Base-by-base conservation (phyloP, 2,113 vertebrate genomes). In the Nyctereutes procyonoides region DNA sequence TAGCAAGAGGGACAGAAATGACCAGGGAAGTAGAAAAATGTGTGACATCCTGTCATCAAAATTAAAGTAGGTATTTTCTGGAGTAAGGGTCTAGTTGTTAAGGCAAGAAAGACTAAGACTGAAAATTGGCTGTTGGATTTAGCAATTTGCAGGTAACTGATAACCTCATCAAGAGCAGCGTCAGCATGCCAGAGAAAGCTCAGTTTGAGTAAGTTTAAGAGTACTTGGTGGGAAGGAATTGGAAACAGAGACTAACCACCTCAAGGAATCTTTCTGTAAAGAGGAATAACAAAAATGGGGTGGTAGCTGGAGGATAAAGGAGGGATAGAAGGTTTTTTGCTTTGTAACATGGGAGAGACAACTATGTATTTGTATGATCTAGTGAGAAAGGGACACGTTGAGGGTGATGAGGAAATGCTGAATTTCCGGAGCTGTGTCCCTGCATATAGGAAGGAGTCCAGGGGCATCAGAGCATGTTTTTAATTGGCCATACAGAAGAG, bases 401-500 rank as follows among this genome's bases (percentile, higher is more conserved):
- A 3, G 17, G 5, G 22, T 3, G 20, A 3, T 5, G 7, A 28
- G 51, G 20, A 30, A 5, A 30, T 11, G 63, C 35, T 55, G 71
- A 15, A 0, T 22, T 62, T 30, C 15, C 48, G 4, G 26, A 56
- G 32, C 53, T 0, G 1, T 14, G 32, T 69, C 43, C 38, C 19
- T 9, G 26, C 30, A 35, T 26, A 4, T 48, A n/a, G 19, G 15
- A 2, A 24, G 28, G 48, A 48, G 1, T 10, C 22, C 22, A 13
- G 5, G 19, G 3, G 8, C 0, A 12, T 60, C 6, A 0, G 8
- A 0, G 0, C 0, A 24, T n/a, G 63, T 24, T 43, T 30, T 3
- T 69, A 48, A 26, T 35, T 12, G 43, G 16, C 35, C 9, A 2
- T 30, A 9, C 9, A 2, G 8, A 17, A 56, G 10, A 53, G 24